Base-by-base conservation (phyloP, 2,113 vertebrate genomes). In the Odontophorus gujanensis region DNA sequence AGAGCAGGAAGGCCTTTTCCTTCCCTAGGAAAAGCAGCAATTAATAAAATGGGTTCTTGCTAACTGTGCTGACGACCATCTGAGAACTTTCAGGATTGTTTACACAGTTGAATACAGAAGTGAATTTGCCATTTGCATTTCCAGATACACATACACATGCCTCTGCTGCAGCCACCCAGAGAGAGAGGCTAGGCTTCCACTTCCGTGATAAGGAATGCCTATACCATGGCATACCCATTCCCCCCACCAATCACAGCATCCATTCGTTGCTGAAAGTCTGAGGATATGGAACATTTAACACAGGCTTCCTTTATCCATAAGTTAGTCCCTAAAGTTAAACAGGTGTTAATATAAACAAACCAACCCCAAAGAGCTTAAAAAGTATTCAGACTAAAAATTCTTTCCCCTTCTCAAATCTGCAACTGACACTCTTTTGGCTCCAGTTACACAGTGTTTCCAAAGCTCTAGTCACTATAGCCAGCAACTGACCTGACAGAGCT, bases 281-380 rank as follows among this genome's bases (percentile, higher is more conserved):
- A 88, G 87, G 68, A 51, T 87, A 43, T 0, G 79, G 85, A 89
- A 91, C 55, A 38, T 81, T 89, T 81, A 77, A 95, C 93, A 97
- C 85, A 95, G 94, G 82, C 87, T 94, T 83, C 66, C 82, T 97
- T 95, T 77, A 96, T 95, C 89, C 94, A 91, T 36, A 38, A 87
- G 75, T 77, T 40, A 93, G 91, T 78, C 87, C 94, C 72, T 76
- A 89, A 92, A 95, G 91, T 95, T 91, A 91, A 93, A 96, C 95
- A 95, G 82, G 92, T 95, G 94, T 96, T 97, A 97, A 96, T 25
- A 95, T 87, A 96, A 96, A 95, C 91, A 96, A 97, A 94, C 94
- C 87, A 95, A 92, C 47, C 72, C 90, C 81, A 71, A 92, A 91
- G 81, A 94, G 87, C 91, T 95, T 95, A 63, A 91, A 83, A 95